Percentiles rank a stretch among this genome's conserved stretches.
Conservation (phyloP, 2,797 vertebrate genomes). For the Gila robusta region DNA sequence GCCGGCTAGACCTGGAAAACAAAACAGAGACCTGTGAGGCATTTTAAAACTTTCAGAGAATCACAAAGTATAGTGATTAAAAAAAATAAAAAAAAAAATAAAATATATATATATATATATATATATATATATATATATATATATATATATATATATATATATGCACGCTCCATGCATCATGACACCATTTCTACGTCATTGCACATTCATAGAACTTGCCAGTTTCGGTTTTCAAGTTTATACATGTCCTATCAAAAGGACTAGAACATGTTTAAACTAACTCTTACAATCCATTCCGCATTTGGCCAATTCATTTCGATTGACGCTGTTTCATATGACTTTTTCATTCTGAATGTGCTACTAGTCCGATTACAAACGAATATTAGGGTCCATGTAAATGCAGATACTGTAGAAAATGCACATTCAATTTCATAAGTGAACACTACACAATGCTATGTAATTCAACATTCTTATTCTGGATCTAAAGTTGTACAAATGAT, state of each 20-base stretch:
- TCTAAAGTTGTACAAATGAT: not conserved
- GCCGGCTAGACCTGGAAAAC: constrained; percentile 88
- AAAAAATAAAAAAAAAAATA: too few relatives aligned
- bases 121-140: too few relatives aligned
- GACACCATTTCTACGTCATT: too few relatives aligned
- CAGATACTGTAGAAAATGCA: not conserved
- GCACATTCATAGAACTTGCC: not conserved
- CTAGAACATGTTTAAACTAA: not conserved
- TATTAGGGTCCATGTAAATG: not conserved
- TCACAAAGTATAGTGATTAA: not conserved
- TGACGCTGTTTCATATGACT: not conserved
- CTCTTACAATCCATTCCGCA: not conserved
- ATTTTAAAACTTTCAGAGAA: not conserved
- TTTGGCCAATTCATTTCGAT: not conserved
- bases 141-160: too few relatives aligned
- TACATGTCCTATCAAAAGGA: not conserved
- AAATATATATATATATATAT: too few relatives aligned
- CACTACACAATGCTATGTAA: not conserved
- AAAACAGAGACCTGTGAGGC: not conserved
- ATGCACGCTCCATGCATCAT: too few relatives aligned
- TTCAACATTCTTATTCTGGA: not conserved
- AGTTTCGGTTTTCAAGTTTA: not conserved
- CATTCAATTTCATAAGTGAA: not conserved
- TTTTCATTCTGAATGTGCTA: not conserved
- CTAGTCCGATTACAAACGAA: not conserved